Conservation (phyloP, 2,888 invertebrate species). For the Hirtodrosophila duncani region DNA sequence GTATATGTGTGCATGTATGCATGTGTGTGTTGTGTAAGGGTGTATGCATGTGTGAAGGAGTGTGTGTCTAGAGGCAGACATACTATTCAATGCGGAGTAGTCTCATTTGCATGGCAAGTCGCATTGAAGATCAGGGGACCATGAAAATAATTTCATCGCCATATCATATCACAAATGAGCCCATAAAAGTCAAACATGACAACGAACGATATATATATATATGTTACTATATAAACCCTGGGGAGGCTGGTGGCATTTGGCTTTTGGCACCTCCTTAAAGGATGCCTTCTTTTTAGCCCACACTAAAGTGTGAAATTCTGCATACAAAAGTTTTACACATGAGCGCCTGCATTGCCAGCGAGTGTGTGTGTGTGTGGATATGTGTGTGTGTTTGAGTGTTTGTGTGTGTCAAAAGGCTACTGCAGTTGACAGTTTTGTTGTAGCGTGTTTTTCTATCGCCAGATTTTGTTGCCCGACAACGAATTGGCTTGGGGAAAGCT, state of each 20-base stretch:
- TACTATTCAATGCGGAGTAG: too few relatives aligned
- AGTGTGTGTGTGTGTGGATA: neutral
- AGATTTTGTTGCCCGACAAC: slow-evolving; percentile 1
- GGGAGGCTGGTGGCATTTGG: neutral
- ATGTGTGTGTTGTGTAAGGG: neutral
- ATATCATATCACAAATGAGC: slow-evolving; percentile 44
- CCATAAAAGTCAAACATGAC: slow-evolving; percentile 67
- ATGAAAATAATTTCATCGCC: slow-evolving; percentile 64
- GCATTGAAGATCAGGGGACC: slow-evolving; percentile 54
- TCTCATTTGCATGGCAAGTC: slow-evolving; percentile 47
- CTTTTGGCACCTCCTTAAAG: neutral
- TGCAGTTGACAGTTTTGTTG: slow-evolving; percentile 37
- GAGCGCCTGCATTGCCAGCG: slow-evolving; percentile 32
- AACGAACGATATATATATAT: slow-evolving; percentile 15
- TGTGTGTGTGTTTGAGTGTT: slow-evolving; percentile 1
- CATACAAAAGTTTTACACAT: slow-evolving; percentile 62
- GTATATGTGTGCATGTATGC: slow-evolving; percentile 3
- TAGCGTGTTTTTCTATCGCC: slow-evolving; percentile 13
- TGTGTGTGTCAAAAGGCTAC: neutral
- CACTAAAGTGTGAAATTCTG: slow-evolving; percentile 34
- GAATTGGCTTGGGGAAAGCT: too few relatives aligned
- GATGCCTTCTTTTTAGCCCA: slow-evolving; percentile 1
- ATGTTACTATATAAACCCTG: slow-evolving; percentile 2
- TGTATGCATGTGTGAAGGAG: neutral
- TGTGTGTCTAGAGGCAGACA: neutral